These are phyloP conservation scores for Tetragonula clypearis DNA, from an alignment of 1,140 invertebrate genomes.

Conservation along the genomic window DNA sequence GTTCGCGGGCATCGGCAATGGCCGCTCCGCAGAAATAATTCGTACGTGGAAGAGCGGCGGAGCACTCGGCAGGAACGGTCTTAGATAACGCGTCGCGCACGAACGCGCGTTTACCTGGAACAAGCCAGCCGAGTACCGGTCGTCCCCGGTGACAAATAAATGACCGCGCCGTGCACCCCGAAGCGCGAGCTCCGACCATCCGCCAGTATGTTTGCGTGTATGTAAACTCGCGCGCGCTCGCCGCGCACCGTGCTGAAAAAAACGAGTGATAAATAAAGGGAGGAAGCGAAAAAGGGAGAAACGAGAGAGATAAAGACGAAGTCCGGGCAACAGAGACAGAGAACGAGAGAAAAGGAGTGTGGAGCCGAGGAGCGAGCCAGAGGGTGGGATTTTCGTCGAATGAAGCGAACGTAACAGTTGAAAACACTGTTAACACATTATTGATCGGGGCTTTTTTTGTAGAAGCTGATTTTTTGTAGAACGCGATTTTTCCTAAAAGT, in stretches of 20 bases:
- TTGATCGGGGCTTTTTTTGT: too few relatives aligned
- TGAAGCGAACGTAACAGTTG: too few relatives aligned
- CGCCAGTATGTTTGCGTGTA: conserved; percentile 46
- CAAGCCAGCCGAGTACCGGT: conserved; percentile 35
- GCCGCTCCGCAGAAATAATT: conserved; percentile 25
- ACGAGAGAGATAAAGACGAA: conserved; percentile 24
- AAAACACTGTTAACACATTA: too few relatives aligned
- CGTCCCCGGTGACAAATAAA: conserved; percentile 50
- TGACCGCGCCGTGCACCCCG: conserved; percentile 30
- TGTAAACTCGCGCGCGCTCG: conserved; percentile 42
- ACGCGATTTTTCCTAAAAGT: too few relatives aligned
- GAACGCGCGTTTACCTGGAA: conserved; percentile 49
- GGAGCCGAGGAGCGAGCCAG: background rate
- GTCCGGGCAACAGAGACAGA: background rate
- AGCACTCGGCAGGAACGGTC: background rate
- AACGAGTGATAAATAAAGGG: conserved; percentile 1
- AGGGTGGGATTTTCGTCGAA: too few relatives aligned
- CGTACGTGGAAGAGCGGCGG: background rate
- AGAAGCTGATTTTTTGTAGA: too few relatives aligned
- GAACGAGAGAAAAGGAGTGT: background rate
- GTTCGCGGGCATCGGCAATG: background rate
- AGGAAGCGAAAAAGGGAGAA: background rate
- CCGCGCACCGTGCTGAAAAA: background rate
- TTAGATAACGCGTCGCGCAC: conserved; percentile 53
- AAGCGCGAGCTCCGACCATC: conserved; percentile 40